phyloP scores from a whole-genome alignment of 1,140 invertebrate genomes.

The Aradophagus sp. region DNA sequence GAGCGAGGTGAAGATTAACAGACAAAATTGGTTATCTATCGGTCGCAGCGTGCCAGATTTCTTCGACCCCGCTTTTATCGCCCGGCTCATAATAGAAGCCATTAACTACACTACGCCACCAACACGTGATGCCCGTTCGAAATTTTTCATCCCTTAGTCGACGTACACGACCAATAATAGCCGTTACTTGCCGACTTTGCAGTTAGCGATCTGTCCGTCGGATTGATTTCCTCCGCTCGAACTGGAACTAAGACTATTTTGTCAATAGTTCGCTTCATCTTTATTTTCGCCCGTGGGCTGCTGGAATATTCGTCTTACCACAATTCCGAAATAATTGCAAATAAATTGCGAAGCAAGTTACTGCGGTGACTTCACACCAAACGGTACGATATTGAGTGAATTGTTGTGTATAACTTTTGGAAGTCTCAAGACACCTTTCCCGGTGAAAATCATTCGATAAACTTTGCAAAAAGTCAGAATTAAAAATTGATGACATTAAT shows the following conservation, averaged over 20 bases:
- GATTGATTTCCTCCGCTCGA: conserved; percentile 50
- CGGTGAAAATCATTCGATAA: no score
- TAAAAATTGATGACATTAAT: no score
- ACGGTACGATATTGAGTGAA: no score
- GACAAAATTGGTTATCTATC: conserved; percentile 67
- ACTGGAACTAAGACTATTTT: conserved; percentile 42
- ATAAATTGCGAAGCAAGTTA: no score
- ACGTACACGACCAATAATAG: conserved; percentile 60
- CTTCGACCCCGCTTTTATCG: conserved; percentile 53
- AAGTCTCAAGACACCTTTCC: no score
- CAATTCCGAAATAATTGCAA: no score
- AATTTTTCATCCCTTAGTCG: conserved; percentile 63
- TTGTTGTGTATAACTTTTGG: no score
- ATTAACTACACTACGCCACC: conserved; percentile 63
- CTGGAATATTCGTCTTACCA: conserved; percentile 9
- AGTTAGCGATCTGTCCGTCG: conserved; percentile 50
- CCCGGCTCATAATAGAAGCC: conserved; percentile 62
- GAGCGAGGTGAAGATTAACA: conserved; percentile 57
- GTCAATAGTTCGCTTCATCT: conserved; percentile 29
- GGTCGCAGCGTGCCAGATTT: conserved; percentile 56
- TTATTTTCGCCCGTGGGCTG: conserved; percentile 19
- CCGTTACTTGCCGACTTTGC: conserved; percentile 57
- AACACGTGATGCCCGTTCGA: conserved; percentile 62
- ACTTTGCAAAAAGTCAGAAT: no score
- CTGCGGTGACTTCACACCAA: no score